A percentile compares a stretch with the other conserved stretches of the same genome.
These are phyloP conservation scores for Neosilurus hyrtlii DNA, from an alignment of 2,797 vertebrate species.

Conservation along the genomic window DNA sequence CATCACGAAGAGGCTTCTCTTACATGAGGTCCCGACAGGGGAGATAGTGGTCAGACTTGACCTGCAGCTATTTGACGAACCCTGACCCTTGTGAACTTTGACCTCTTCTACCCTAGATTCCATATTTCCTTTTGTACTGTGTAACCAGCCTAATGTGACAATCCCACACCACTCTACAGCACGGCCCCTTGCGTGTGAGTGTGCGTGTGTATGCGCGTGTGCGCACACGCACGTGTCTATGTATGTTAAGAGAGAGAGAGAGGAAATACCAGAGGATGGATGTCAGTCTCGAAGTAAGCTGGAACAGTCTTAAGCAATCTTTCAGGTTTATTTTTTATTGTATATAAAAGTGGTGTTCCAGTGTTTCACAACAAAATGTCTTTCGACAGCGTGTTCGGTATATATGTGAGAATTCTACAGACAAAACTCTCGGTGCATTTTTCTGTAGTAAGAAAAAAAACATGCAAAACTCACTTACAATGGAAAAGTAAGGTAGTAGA, in stretches of 20 bases:
- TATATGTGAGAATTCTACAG: background rate
- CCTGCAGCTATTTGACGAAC: conserved; percentile 94
- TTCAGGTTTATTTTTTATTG: background rate
- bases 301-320: conserved; percentile 39
- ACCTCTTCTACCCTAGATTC: conserved; percentile 29
- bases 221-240: conserved; percentile 37
- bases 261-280: conserved; percentile 22
- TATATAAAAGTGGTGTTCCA: background rate
- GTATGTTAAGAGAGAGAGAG: conserved; percentile 12
- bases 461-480: background rate
- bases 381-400: background rate
- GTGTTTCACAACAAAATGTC: background rate
- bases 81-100: conserved; percentile 65
- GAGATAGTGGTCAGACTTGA: conserved; percentile 97
- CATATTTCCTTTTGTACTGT: conserved; percentile 31
- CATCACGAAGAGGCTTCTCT: conserved; percentile 92
- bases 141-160: conserved; percentile 66
- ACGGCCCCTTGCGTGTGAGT: conserved; percentile 40
- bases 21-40: conserved; percentile 97
- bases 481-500: background rate
- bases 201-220: conserved; percentile 21
- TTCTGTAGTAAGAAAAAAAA: background rate
- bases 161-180: conserved; percentile 60
- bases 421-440: background rate
- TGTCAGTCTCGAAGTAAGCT: conserved; percentile 47